Base-by-base conservation (phyloP, 2,113 vertebrate genomes). In the Neotoma lepida region DNA sequence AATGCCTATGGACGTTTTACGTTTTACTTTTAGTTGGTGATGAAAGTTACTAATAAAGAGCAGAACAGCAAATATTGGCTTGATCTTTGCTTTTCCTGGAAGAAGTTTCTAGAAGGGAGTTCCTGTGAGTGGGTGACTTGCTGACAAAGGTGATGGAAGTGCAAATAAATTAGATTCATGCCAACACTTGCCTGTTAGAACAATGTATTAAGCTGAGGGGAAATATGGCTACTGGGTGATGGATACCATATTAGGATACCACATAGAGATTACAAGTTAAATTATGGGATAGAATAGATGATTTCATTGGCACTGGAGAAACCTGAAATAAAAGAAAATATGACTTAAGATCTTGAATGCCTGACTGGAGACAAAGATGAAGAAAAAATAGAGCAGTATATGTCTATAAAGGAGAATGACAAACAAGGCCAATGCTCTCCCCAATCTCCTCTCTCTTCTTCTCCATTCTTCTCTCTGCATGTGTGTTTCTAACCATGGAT, bases 11-110 rank as follows among this genome's bases (percentile, higher is more conserved):
- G 68, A 86, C 41, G 33, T 80, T 80, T 95, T 93, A 92, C 82
- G 92, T 81, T 17, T 77, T 24, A 39, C 4, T 61, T 95, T 22
- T 95, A 91, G 56, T 73, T 68, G 63, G 24, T 46, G 89, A 76
- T 88, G 28, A 39, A 9, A 56, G 15, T 70, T 93, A n/a, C 15
- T 91, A 77, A 87, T 94, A 66, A 92, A 95, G 56, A 87, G 33
- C 4, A 44, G 76, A 64, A 54, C 10, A 91, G 24, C 64, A 76
- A 51, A 84, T 41, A 93, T 58, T 92, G 7, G 30, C 44, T 94
- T 88, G 33, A 90, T 91, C 76, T 92, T 41, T 88, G 66, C 56
- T 93, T 81, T 87, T 94, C 49, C 81, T 92, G 78, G 56, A 80
- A 89, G 68, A 80, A 41, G 0, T 90, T 90, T 58, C 54, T 88